phyloP scores from a whole-genome alignment of 2,797 vertebrate genomes.

The Rachycentron canadum region DNA sequence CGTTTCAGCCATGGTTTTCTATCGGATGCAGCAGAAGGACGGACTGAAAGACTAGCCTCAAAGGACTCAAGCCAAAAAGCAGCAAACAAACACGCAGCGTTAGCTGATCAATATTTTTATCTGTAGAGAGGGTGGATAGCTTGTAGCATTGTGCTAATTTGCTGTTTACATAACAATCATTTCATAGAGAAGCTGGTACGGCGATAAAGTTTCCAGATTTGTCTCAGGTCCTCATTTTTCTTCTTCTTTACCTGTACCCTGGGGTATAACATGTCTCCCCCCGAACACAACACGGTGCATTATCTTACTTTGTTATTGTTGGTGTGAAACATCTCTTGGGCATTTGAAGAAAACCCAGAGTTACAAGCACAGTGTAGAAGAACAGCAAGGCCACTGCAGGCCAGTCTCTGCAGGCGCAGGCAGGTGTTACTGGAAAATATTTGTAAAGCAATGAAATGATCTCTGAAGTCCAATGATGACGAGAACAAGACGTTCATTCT shows the following conservation, averaged over 20 bases:
- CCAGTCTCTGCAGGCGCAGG: neutral
- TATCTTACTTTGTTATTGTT: conserved; percentile 6
- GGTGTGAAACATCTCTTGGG: conserved; percentile 5
- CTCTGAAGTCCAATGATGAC: neutral
- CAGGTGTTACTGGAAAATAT: neutral
- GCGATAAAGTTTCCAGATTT: neutral
- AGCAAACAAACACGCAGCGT: neutral
- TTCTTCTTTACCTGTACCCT: neutral
- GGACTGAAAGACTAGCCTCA: neutral
- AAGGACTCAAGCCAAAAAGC: neutral
- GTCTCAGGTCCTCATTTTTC: neutral
- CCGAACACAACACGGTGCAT: neutral
- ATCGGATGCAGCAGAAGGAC: neutral
- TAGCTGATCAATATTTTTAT: neutral
- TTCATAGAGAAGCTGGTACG: neutral
- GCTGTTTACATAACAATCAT: neutral
- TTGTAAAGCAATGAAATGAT: neutral
- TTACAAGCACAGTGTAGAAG: neutral
- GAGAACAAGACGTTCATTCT: conserved; percentile 6
- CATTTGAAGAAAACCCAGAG: conserved; percentile 3
- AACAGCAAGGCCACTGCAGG: neutral
- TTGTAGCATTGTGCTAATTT: neutral
- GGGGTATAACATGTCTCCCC: neutral
- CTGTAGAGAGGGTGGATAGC: neutral
- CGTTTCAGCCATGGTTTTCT: neutral